Evolutionary conservation across 1,140 invertebrate species (phyloP), one percentile per base, ranked within the genome.

Genomic region (Atta cephalotes): DNA sequence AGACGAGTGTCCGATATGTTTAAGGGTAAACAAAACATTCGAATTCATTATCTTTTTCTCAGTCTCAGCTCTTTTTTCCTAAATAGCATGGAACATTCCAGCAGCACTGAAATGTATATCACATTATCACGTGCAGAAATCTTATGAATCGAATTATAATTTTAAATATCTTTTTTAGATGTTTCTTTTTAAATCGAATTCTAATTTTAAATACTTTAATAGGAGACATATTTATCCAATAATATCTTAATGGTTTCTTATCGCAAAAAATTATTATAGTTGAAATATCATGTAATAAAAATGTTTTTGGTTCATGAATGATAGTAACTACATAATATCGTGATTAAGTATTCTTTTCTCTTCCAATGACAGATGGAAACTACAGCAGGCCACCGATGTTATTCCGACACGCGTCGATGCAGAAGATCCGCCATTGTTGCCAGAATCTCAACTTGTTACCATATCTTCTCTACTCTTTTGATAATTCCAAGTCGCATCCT

Each of bases 361-460:
- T 63, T 49, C 85, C 0, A 18, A 91, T 90, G 63, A 56, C 91
- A 95, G 95, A 95, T 87, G 94, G 94, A 85, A 93, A 89, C 39
- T 92, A 92, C 45, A 95, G 92, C 51, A 92, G 94, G 14, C 93
- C 95, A 18, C 95, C 94, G 1, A 85, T 90, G 60, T 78, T 95
- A 6, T 95, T 95, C 21, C 88, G 92, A 0, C 92, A 94, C 56
- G 79, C 93, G 3, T 95, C 94, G 0, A 95, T 95, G 91, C 94
- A 95, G 56, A 95, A 93, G 70, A 93, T 95, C 28, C 94, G 94
- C 1, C 95, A 95, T 70, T 95, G 95, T 45, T 95, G 94, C 53
- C 94, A 95, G 78, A 95, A 95, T 87, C 53, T 95, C 5, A 95
- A 95, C 76, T 88, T 95, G 3, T 91, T 95, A 51, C 94, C 95